Percentiles rank a stretch among this genome's conserved stretches.
Conservation (phyloP, 2,888 invertebrate species). For the Synergus laeviventris region DNA sequence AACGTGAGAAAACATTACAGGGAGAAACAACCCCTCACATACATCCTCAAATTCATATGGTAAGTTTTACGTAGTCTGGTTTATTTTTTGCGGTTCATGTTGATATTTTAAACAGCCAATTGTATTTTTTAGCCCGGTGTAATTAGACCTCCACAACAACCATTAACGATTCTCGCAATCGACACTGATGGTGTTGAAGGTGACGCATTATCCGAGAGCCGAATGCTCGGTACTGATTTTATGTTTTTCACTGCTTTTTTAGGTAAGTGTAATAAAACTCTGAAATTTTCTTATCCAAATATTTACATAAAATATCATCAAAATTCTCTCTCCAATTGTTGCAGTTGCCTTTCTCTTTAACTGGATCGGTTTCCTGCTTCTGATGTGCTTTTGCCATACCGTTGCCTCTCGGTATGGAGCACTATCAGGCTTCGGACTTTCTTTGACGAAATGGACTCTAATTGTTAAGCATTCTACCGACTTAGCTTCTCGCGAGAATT, state of each 20-base stretch:
- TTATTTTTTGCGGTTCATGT: constrained; percentile 23
- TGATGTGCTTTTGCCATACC: constrained; percentile 96
- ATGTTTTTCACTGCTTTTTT: constrained; percentile 96
- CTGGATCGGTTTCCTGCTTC: constrained; percentile 94
- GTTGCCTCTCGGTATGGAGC: constrained; percentile 96
- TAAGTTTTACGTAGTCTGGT: constrained; percentile 51
- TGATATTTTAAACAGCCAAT: constrained; percentile 27
- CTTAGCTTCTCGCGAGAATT: constrained; percentile 90
- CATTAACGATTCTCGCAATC: constrained; percentile 86
- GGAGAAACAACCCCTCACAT: constrained; percentile 79
- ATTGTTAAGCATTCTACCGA: constrained; percentile 95
- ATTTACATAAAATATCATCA: not conserved
- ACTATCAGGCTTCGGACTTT: constrained; percentile 93
- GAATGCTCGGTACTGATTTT: constrained; percentile 92
- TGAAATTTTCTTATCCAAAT: not conserved
- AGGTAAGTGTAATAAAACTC: constrained; percentile 77
- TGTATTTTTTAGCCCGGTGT: constrained; percentile 64
- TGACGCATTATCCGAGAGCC: constrained; percentile 82
- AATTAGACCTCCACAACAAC: constrained; percentile 77
- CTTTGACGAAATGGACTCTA: constrained; percentile 95
- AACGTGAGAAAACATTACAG: constrained; percentile 89
- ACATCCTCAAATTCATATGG: constrained; percentile 71
- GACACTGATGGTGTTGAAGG: constrained; percentile 85
- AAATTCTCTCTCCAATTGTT: constrained; percentile 14
- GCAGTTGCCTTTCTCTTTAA: constrained; percentile 96